phyloP scores from a whole-genome alignment of 2,113 vertebrate genomes.

The Notothenia rossii region DNA sequence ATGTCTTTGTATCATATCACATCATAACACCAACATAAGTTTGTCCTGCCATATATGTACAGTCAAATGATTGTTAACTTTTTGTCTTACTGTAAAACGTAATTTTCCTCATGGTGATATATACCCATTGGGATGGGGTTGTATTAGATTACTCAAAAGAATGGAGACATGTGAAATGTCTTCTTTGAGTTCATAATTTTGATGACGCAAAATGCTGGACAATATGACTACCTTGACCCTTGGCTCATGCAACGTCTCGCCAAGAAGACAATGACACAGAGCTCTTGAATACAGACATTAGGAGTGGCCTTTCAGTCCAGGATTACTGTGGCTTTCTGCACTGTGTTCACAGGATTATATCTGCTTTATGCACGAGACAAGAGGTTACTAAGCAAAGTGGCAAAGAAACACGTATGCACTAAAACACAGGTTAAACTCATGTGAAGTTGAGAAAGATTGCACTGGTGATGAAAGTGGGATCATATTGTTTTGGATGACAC shows the following conservation, averaged over 20 bases:
- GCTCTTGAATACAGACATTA: conserved; percentile 34
- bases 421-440: conserved; percentile 22
- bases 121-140: conserved; percentile 10
- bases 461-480: conserved; percentile 42
- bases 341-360: conserved; percentile 72
- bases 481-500: conserved; percentile 35
- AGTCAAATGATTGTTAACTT: conserved; percentile 1
- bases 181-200: conserved; percentile 49
- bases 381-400: conserved; percentile 33
- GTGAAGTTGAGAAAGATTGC: conserved; percentile 23
- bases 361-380: conserved; percentile 40
- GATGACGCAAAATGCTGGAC: conserved; percentile 36
- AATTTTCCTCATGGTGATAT: conserved; percentile 19
- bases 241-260: conserved; percentile 30
- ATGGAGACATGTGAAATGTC: conserved; percentile 44
- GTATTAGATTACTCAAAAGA: conserved; percentile 37
- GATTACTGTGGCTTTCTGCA: conserved; percentile 47
- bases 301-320: conserved; percentile 57
- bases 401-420: conserved; percentile 14
- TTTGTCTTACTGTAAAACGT: conserved; percentile 28
- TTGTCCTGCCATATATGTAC: neutral
- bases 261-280: conserved; percentile 54
- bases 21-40: conserved; percentile 10
- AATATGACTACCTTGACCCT: conserved; percentile 39
- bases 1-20: conserved; percentile 16